These are phyloP conservation scores for Plodia interpunctella DNA, from an alignment of 1,140 invertebrate genomes.

Conservation along the genomic window DNA sequence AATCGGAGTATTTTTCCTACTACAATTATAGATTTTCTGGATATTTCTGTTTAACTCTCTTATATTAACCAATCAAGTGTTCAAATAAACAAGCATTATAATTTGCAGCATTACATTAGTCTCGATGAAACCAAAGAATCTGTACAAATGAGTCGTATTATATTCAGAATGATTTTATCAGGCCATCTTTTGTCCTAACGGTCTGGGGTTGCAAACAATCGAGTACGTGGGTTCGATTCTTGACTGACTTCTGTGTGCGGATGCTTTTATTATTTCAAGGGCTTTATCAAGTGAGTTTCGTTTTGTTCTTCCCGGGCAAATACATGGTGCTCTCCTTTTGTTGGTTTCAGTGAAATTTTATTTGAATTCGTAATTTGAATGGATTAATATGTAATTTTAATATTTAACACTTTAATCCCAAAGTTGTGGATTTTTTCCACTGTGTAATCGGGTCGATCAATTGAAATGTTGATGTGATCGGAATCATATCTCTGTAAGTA, in stretches of 20 bases:
- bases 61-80: too few relatives aligned
- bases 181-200: conserved; percentile 46
- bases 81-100: not conserved
- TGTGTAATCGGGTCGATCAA: too few relatives aligned
- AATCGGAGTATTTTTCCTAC: too few relatives aligned
- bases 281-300: conserved; percentile 47
- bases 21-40: too few relatives aligned
- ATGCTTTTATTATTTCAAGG: conserved; percentile 62
- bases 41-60: too few relatives aligned
- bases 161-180: conserved; percentile 50
- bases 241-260: conserved; percentile 43
- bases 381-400: too few relatives aligned
- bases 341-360: not conserved
- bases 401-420: too few relatives aligned
- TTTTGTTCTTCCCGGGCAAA: conserved; percentile 39
- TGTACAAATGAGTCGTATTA: conserved; percentile 34
- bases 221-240: conserved; percentile 37
- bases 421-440: too few relatives aligned
- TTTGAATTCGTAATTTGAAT: too few relatives aligned
- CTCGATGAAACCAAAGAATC: not conserved
- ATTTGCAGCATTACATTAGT: not conserved
- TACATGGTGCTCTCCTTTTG: conserved; percentile 35
- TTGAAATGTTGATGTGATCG: too few relatives aligned
- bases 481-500: too few relatives aligned
- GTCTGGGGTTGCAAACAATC: conserved; percentile 55